A percentile compares a stretch with the other conserved stretches of the same genome.
These are phyloP conservation scores for Climacteris rufus DNA, from an alignment of 2,113 vertebrate genomes.

Conservation along the genomic window DNA sequence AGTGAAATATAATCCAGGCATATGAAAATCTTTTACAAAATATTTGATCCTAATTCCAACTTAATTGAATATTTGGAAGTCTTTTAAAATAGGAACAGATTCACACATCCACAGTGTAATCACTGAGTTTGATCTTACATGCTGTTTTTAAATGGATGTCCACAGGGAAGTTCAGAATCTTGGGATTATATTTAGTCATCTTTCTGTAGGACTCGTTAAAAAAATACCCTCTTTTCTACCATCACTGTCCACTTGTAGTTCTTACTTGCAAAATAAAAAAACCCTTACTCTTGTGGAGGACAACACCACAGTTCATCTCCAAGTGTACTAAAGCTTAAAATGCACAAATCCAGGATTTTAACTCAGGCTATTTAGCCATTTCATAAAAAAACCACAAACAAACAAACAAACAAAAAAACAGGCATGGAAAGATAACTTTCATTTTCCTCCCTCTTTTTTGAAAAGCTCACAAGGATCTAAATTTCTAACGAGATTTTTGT, in stretches of 20 bases:
- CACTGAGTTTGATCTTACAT: neutral
- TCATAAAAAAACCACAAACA: neutral
- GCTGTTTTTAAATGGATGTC: neutral
- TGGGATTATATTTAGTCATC: neutral
- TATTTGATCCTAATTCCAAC: neutral
- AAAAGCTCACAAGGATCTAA: neutral
- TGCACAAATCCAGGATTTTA: neutral
- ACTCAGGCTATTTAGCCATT: neutral
- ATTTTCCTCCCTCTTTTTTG: neutral
- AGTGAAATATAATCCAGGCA: neutral
- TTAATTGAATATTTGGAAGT: neutral
- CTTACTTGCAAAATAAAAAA: neutral
- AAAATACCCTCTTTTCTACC: neutral
- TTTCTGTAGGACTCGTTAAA: neutral
- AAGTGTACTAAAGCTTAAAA: neutral
- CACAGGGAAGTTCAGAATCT: neutral
- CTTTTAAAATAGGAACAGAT: neutral
- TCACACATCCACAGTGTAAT: neutral
- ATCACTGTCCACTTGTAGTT: neutral
- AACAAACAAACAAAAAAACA: too few species aligned
- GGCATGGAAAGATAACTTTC: neutral
- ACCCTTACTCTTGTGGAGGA: neutral
- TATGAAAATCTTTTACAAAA: neutral
- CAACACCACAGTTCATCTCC: neutral
- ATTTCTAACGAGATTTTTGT: neutral